Percentiles rank a stretch among this genome's conserved stretches.
phyloP scores from a whole-genome alignment of 1,140 invertebrate genomes.

The Diorhabda elongata region DNA sequence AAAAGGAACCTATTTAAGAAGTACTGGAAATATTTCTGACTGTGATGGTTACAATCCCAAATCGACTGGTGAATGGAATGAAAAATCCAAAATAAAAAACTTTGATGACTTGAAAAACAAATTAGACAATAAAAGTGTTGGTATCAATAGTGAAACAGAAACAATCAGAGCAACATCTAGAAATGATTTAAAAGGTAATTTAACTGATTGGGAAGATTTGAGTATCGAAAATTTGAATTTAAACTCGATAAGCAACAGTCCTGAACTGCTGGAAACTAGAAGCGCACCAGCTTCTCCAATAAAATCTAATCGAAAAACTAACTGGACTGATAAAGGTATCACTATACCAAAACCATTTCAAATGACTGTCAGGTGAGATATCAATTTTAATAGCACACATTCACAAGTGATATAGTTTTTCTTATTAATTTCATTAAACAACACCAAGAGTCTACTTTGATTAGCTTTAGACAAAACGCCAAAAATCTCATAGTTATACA shows the following conservation, averaged over 20 bases:
- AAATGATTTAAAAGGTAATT: constrained; percentile 28
- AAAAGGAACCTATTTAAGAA: background rate
- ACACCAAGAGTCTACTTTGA: no score
- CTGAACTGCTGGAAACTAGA: constrained; percentile 31
- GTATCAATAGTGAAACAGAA: background rate
- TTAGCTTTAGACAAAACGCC: no score
- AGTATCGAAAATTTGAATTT: constrained; percentile 36
- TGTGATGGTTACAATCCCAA: background rate
- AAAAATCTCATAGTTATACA: no score
- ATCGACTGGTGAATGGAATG: background rate
- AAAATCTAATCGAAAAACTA: constrained; percentile 42
- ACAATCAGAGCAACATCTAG: constrained; percentile 30
- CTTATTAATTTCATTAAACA: no score
- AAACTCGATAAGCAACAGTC: constrained; percentile 28
- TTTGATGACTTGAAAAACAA: background rate
- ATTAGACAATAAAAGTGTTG: background rate
- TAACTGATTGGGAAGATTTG: constrained; percentile 39
- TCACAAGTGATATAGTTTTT: no score
- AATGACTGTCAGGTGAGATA: constrained; percentile 59
- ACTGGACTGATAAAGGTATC: constrained; percentile 47
- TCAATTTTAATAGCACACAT: background rate
- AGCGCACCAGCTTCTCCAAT: constrained; percentile 57
- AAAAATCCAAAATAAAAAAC: background rate
- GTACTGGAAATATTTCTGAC: background rate
- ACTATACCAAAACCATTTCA: constrained; percentile 63